Evolutionary conservation across 1,140 invertebrate genomes (phyloP).

Genomic region (Brachionus calyciflorus): DNA sequence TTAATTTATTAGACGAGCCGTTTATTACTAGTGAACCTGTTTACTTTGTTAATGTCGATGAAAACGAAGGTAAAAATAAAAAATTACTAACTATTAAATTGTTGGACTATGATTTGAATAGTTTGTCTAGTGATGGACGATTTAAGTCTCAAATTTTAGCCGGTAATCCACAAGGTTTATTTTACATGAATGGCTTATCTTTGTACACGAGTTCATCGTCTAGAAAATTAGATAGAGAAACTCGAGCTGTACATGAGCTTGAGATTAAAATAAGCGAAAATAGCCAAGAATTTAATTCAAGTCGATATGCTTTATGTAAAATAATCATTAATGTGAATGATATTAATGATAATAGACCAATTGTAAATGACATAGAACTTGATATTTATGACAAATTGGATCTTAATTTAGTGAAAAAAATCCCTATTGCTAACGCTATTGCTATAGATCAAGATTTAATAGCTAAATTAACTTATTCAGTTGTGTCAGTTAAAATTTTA

Average conservation of each 20-base stretch:
- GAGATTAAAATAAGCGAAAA: conserved; percentile 27
- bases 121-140: neutral
- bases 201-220: neutral
- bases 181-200: neutral
- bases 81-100: neutral
- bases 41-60: conserved; percentile 4
- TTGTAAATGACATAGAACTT: conserved; percentile 46
- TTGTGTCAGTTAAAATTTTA: neutral
- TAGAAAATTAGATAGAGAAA: conserved; percentile 34
- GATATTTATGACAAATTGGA: conserved; percentile 23
- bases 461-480: conserved; percentile 10
- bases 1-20: conserved; percentile 26
- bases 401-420: neutral
- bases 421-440: conserved; percentile 27
- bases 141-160: conserved; percentile 1
- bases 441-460: conserved; percentile 22
- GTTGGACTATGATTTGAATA: neutral
- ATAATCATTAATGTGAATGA: conserved; percentile 22
- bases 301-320: conserved; percentile 27
- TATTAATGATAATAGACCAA: conserved; percentile 32
- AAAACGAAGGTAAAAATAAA: conserved; percentile 18
- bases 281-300: neutral
- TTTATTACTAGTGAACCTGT: conserved; percentile 2
- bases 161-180: conserved; percentile 23
- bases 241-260: neutral